Conservation (phyloP, 2,888 invertebrate genomes). For the Hirtodrosophila cameraria region DNA sequence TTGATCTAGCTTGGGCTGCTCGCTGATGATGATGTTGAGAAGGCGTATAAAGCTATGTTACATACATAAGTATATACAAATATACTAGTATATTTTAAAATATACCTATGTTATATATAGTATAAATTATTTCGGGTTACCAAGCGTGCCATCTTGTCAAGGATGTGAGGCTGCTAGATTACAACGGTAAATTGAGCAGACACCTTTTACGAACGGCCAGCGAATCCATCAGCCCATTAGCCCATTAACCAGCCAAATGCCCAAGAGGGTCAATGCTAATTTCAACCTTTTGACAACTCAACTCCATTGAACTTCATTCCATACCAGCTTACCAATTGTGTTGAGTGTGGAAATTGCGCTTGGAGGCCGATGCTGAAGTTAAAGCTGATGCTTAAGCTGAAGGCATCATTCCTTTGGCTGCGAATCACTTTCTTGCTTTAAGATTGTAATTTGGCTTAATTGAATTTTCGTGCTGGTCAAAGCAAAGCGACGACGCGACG, state of each 20-base stretch:
- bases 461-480: conserved; percentile 76
- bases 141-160: conserved; percentile 55
- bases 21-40: conserved; percentile 1
- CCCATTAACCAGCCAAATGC: conserved; percentile 52
- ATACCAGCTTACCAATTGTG: conserved; percentile 1
- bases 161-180: conserved; percentile 45
- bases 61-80: no score
- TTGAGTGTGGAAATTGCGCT: conserved; percentile 25
- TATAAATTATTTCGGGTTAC: conserved; percentile 38
- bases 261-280: conserved; percentile 71
- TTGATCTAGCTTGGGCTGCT: conserved; percentile 19
- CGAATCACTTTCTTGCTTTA: conserved; percentile 71
- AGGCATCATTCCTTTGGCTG: conserved; percentile 42
- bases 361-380: conserved; percentile 1
- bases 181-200: conserved; percentile 61
- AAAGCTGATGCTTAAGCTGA: neutral
- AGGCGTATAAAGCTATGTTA: no score
- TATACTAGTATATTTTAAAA: no score
- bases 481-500: conserved; percentile 16
- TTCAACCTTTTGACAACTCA: conserved; percentile 77
- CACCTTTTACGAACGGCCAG: conserved; percentile 38
- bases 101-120: no score
- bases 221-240: conserved; percentile 7
- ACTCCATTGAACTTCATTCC: conserved; percentile 19
- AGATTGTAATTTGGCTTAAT: conserved; percentile 75